Percentiles rank a stretch among this genome's conserved stretches.
These are phyloP conservation scores for Cerastis leucographa DNA, from an alignment of 2,888 invertebrate genomes.

Conservation along the genomic window DNA sequence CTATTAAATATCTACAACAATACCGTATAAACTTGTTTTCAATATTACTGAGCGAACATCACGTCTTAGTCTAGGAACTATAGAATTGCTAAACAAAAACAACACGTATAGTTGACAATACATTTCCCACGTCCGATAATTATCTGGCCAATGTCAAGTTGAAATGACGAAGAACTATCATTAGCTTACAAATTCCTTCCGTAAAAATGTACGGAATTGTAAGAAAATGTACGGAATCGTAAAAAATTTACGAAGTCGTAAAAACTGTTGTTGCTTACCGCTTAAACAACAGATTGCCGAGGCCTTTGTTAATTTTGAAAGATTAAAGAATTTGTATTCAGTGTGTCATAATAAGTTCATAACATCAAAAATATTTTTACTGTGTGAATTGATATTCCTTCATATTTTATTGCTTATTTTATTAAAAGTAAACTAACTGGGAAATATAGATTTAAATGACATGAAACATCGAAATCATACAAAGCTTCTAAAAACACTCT, in stretches of 20 bases:
- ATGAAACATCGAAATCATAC: background rate
- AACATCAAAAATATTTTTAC: background rate
- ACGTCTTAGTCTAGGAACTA: conserved; percentile 46
- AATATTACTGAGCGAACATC: conserved; percentile 27
- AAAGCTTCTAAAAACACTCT: background rate
- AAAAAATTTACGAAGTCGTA: background rate
- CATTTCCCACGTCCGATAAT: conserved; percentile 62
- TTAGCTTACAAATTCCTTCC: conserved; percentile 50
- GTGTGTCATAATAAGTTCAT: background rate
- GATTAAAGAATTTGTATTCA: background rate
- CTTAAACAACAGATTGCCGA: background rate
- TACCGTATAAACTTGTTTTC: background rate
- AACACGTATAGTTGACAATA: conserved; percentile 47
- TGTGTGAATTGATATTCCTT: background rate
- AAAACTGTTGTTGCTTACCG: conserved; percentile 8
- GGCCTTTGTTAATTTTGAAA: conserved; percentile 14
- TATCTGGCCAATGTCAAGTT: conserved; percentile 63
- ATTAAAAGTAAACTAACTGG: background rate
- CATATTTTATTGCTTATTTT: background rate
- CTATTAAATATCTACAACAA: conserved; percentile 4
- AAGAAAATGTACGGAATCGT: conserved; percentile 10
- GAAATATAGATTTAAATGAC: background rate
- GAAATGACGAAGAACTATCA: conserved; percentile 35
- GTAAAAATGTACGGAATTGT: conserved; percentile 26
- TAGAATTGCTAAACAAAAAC: conserved; percentile 45